These are phyloP conservation scores for Phortica okadai DNA, from an alignment of 2,888 invertebrate genomes.

Conservation along the genomic window DNA sequence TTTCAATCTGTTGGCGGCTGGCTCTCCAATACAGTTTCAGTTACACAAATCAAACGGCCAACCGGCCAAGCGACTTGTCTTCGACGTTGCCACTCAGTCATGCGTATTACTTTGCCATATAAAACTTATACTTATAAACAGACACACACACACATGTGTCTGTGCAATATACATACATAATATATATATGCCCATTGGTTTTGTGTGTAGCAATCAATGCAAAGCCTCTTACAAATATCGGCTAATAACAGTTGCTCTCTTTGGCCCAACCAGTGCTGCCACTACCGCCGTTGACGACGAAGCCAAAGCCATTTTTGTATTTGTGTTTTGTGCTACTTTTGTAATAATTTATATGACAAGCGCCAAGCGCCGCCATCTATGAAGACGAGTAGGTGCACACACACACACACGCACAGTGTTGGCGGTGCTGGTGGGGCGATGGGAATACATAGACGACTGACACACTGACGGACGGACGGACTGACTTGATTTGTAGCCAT, in stretches of 20 bases:
- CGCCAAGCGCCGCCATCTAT: not conserved
- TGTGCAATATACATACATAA: not conserved
- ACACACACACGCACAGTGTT: constrained; percentile 39
- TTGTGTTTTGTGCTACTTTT: constrained; percentile 7
- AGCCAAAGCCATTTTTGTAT: constrained; percentile 12
- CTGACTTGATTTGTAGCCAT: constrained; percentile 23
- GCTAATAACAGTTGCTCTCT: not conserved
- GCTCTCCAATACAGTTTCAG: constrained; percentile 10
- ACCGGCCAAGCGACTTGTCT: not conserved
- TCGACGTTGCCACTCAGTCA: not conserved
- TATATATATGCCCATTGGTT: constrained; percentile 13
- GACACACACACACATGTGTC: too few relatives aligned
- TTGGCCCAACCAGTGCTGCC: not conserved
- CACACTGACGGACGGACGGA: not conserved
- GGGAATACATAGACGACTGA: not conserved
- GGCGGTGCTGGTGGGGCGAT: constrained; percentile 42
- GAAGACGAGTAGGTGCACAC: not conserved
- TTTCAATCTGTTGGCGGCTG: not conserved
- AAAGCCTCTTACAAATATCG: too few relatives aligned
- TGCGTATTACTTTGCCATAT: constrained; percentile 12
- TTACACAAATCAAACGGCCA: not conserved
- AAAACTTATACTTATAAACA: too few relatives aligned
- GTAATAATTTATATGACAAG: constrained; percentile 19
- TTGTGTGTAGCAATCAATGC: constrained; percentile 5
- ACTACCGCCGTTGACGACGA: not conserved